These are phyloP conservation scores for Nomada ferruginata DNA, from an alignment of 2,888 invertebrate genomes.

Conservation along the genomic window DNA sequence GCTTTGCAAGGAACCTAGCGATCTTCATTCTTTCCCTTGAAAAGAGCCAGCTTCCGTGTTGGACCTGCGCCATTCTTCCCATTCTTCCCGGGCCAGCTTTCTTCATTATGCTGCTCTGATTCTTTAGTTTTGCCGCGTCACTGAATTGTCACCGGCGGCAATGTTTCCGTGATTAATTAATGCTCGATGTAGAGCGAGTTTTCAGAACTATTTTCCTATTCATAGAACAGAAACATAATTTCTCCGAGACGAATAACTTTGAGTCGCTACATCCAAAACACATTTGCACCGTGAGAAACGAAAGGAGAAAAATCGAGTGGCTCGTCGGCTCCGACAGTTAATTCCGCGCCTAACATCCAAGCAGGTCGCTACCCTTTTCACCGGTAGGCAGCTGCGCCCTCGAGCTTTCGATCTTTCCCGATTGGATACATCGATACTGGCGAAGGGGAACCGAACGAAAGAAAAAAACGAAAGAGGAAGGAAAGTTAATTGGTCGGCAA, in stretches of 20 bases:
- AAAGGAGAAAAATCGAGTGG: constrained; percentile 65
- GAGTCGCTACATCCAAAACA: neutral
- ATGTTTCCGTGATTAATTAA: constrained; percentile 1
- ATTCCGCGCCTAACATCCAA: constrained; percentile 78
- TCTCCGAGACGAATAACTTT: neutral
- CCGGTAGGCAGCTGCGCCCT: constrained; percentile 66
- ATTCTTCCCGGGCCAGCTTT: neutral
- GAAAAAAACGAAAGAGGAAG: constrained; percentile 38
- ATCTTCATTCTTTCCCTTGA: constrained; percentile 21
- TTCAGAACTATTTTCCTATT: neutral
- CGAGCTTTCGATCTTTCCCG: constrained; percentile 77
- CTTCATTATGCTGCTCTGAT: neutral
- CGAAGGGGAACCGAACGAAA: constrained; percentile 60
- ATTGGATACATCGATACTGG: constrained; percentile 71
- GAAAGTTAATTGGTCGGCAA: constrained; percentile 78
- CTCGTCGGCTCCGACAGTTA: constrained; percentile 78
- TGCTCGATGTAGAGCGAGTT: too few relatives aligned
- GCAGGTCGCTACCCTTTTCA: constrained; percentile 66
- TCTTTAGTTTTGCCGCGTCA: neutral
- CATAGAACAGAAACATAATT: neutral
- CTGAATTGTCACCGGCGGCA: neutral
- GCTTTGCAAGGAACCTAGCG: neutral
- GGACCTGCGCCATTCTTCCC: neutral
- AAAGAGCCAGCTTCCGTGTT: constrained; percentile 15
- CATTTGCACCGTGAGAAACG: constrained; percentile 34